Evolutionary conservation across 2,888 invertebrate species (phyloP), one percentile per base, ranked within the genome.

Genomic region (Ferrisia virgata): DNA sequence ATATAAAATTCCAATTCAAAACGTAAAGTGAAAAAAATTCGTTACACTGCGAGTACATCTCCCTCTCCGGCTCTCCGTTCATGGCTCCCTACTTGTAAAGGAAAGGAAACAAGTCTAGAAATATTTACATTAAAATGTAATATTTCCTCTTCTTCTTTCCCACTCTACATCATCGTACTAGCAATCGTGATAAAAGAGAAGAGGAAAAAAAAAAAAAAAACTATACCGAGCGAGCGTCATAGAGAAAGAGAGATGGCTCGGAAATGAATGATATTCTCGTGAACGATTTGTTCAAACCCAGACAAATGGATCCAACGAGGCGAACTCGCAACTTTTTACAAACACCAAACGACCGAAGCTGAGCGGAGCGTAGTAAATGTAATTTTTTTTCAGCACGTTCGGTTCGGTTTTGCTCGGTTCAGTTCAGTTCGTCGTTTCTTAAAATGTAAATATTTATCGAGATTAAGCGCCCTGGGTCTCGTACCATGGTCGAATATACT

Each of bases 121-220:
- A 64, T 64, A 64, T 64, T 64, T 64, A 64, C 64, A 64, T 64
- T 64, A 64, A 64, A 64, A 64, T 64, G 64, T 64, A 64, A 64
- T 58, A 58, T 58, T 58, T 58, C 25, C 25, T 25, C 25, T 25
- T 13, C 58, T 58, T 9, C 58, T 6, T 58, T 22, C n/a, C 13
- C 43, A 5, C 5, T 36, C 36, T 3, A 6, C 36, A 8, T 36
- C 36, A 8, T 36, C 36, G 36, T n/a, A 36, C 36, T 36, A 36
- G 47, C 47, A n/a, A 47, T 47, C n/a, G 47, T n/a, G 47, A n/a
- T 47, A n/a, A n/a, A n/a, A 6, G n/a, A 47, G n/a, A 43, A 47
- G 15, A 43, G 15, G n/a, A 6, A 47, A 47, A 47, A 43, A 47
- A 43, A 43, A 43, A 47, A 0, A 40, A 4, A 13, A 40, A 40